Evolutionary conservation across 1,140 invertebrate species (phyloP).

Genomic region (Mya arenaria): DNA sequence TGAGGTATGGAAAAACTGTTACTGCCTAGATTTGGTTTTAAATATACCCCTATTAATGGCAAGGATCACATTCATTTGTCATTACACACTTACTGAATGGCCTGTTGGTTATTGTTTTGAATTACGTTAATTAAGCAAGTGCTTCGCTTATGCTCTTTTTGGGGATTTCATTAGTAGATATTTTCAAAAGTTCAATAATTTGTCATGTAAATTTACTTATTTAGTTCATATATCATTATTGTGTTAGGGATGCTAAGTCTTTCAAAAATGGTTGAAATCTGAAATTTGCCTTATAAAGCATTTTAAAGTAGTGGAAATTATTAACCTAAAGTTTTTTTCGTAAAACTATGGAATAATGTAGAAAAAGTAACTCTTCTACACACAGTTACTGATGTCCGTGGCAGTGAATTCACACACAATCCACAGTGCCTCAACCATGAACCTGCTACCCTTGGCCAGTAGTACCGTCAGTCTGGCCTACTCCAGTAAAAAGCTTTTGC

Average conservation of each 20-base stretch:
- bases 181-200: neutral
- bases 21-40: too few species aligned
- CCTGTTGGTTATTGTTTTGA: too few species aligned
- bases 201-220: neutral
- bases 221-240: too few species aligned
- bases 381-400: slow-evolving; percentile 77
- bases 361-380: neutral
- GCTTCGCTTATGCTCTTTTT: too few species aligned
- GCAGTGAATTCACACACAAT: slow-evolving; percentile 85
- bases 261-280: neutral
- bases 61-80: too few species aligned
- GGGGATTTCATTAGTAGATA: neutral
- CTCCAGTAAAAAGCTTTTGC: too few species aligned
- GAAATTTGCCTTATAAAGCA: neutral
- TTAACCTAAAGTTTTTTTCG: too few species aligned
- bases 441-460: slow-evolving; percentile 90
- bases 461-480: slow-evolving; percentile 90
- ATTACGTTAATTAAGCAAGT: too few species aligned
- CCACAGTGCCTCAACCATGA: slow-evolving; percentile 89
- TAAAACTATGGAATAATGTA: neutral
- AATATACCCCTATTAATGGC: too few species aligned
- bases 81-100: too few species aligned
- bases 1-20: slow-evolving; percentile 86
- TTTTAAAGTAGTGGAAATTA: too few species aligned
- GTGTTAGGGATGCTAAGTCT: too few species aligned